phyloP scores from a whole-genome alignment of 2,888 invertebrate genomes.

The Margaritifera margaritifera region DNA sequence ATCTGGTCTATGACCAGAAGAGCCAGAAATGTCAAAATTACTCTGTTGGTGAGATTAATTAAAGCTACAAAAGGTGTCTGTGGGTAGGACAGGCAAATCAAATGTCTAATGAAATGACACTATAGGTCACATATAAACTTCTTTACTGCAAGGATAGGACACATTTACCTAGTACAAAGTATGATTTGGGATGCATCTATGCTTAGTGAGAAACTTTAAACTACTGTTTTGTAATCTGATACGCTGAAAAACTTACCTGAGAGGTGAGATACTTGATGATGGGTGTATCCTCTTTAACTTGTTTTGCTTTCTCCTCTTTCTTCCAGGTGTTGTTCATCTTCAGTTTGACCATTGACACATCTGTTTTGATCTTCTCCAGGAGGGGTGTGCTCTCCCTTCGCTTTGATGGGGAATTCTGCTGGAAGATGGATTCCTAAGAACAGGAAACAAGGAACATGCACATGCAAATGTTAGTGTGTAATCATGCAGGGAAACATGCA shows the following conservation, averaged over 20 bases:
- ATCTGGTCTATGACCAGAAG: too few species aligned
- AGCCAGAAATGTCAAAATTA: too few species aligned
- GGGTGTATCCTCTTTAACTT: conserved; percentile 76
- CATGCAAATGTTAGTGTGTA: too few species aligned
- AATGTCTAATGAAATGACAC: too few species aligned
- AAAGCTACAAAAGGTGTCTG: too few species aligned
- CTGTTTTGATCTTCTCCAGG: conserved; percentile 70
- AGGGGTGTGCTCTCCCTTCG: conserved; percentile 79
- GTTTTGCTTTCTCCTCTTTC: conserved; percentile 72
- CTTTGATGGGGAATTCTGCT: conserved; percentile 81
- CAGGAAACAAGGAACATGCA: conserved; percentile 2
- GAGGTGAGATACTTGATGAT: conserved; percentile 87
- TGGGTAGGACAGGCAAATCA: too few species aligned
- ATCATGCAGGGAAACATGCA: too few species aligned
- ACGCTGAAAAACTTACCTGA: conserved; percentile 73
- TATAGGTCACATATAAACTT: too few species aligned
- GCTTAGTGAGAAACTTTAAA: background rate
- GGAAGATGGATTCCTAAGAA: conserved; percentile 69
- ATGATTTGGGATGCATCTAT: too few species aligned
- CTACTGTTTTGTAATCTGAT: background rate
- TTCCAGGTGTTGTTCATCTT: conserved; percentile 57
- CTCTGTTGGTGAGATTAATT: too few species aligned
- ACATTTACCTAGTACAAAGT: too few species aligned
- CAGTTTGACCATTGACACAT: conserved; percentile 65
- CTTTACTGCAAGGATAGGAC: too few species aligned